These are phyloP conservation scores for Pollenia angustigena DNA, from an alignment of 2,888 invertebrate genomes.

Conservation along the genomic window DNA sequence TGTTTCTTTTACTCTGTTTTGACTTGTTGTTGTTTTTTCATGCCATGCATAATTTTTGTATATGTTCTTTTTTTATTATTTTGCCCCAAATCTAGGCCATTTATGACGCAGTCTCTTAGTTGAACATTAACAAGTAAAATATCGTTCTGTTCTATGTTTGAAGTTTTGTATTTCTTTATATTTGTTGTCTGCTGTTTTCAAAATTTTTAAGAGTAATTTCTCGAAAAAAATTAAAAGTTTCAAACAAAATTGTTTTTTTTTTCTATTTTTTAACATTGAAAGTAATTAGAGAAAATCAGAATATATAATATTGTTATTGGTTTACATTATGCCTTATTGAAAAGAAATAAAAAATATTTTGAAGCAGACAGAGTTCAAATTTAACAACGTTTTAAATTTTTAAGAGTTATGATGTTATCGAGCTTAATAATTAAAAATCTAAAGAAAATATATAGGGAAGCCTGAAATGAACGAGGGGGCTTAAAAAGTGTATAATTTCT, in stretches of 20 bases:
- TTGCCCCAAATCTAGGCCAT: constrained; percentile 54
- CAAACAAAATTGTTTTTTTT: too few relatives aligned
- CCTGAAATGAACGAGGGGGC: too few relatives aligned
- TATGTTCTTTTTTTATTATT: not conserved
- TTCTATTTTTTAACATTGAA: not conserved
- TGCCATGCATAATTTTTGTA: constrained; percentile 18
- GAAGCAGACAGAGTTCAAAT: too few relatives aligned
- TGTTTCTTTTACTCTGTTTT: constrained; percentile 6
- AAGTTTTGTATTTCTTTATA: not conserved
- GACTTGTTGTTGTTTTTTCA: constrained; percentile 38
- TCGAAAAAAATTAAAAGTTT: not conserved
- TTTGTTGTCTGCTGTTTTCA: constrained; percentile 1
- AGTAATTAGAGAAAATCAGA: not conserved
- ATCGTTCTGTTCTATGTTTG: not conserved
- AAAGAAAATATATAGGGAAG: too few relatives aligned
- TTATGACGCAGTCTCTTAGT: constrained; percentile 56
- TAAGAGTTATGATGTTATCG: too few relatives aligned
- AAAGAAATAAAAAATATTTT: not conserved
- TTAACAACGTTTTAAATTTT: too few relatives aligned
- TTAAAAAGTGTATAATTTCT: too few relatives aligned
- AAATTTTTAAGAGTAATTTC: constrained; percentile 11
- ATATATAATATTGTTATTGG: too few relatives aligned
- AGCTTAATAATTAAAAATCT: too few relatives aligned
- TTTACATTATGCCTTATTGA: too few relatives aligned
- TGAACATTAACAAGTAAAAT: not conserved